A percentile compares a stretch with the other conserved stretches of the same genome.
These are phyloP conservation scores for Cecropterus lyciades DNA, from an alignment of 1,140 invertebrate species.

Conservation along the genomic window DNA sequence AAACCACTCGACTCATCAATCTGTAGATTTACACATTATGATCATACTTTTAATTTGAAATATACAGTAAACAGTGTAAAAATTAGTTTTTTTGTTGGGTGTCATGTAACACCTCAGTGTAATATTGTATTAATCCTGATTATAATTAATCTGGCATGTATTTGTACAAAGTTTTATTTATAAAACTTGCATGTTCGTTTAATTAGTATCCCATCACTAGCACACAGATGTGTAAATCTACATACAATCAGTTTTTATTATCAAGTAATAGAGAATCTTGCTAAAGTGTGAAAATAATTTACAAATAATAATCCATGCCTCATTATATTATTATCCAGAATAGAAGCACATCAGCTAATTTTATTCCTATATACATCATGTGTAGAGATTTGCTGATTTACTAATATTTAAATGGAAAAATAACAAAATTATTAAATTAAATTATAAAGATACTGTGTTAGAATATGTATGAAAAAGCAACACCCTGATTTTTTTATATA, in stretches of 20 bases:
- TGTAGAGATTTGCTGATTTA: conserved; percentile 57
- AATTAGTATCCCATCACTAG: conserved; percentile 41
- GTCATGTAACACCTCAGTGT: too few relatives aligned
- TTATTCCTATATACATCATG: conserved; percentile 48
- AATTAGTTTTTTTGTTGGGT: too few relatives aligned
- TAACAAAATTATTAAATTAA: background rate
- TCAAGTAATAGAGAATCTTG: conserved; percentile 46
- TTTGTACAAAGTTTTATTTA: background rate
- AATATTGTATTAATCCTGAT: too few relatives aligned
- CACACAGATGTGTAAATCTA: conserved; percentile 76
- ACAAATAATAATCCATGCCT: conserved; percentile 64
- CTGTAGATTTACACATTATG: conserved; percentile 81
- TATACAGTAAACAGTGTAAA: too few relatives aligned
- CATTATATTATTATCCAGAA: conserved; percentile 43
- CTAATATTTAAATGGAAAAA: background rate
- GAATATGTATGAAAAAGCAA: too few relatives aligned
- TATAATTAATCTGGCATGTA: too few relatives aligned
- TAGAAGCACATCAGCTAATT: conserved; percentile 72
- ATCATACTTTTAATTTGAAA: conserved; percentile 7
- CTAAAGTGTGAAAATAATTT: conserved; percentile 47
- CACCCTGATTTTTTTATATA: too few relatives aligned
- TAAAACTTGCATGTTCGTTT: conserved; percentile 41
- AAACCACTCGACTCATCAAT: conserved; percentile 67
- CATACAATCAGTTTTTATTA: conserved; percentile 48
- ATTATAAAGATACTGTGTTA: background rate